Evolutionary conservation across 2,888 invertebrate species (phyloP).

Genomic region (Drosophila heteroneura): DNA sequence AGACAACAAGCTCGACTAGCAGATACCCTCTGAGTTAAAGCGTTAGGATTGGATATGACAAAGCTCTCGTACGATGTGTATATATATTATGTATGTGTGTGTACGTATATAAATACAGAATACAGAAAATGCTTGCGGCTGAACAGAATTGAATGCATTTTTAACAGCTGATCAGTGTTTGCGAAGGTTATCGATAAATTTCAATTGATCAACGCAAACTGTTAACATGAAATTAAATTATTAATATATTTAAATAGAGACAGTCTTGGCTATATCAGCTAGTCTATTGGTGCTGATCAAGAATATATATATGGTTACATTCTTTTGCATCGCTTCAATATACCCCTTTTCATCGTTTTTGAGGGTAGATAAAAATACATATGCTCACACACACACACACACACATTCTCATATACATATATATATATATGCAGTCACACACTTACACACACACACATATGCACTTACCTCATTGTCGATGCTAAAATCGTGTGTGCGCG

Average conservation of each 20-base stretch:
- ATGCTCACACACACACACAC: conserved; percentile 13
- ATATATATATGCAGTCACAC: background rate
- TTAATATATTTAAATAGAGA: background rate
- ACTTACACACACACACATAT: conserved; percentile 17
- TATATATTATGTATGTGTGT: background rate
- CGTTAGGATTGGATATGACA: background rate
- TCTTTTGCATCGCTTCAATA: background rate
- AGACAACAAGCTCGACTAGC: background rate
- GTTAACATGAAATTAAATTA: background rate
- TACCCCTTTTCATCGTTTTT: background rate
- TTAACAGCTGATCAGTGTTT: background rate
- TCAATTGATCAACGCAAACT: background rate
- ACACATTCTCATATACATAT: background rate
- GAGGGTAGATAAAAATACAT: conserved; percentile 8
- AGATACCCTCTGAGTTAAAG: background rate
- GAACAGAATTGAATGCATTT: background rate
- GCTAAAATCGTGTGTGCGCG: conserved; percentile 92
- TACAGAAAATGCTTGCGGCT: background rate
- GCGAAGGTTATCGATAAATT: background rate
- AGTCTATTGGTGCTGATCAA: background rate
- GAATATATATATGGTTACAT: background rate
- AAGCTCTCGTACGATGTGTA: background rate
- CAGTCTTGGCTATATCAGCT: background rate
- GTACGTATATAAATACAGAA: background rate
- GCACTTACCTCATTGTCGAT: conserved; percentile 94